Conservation (phyloP, 2,888 invertebrate genomes). For the Heliothis peltigera region DNA sequence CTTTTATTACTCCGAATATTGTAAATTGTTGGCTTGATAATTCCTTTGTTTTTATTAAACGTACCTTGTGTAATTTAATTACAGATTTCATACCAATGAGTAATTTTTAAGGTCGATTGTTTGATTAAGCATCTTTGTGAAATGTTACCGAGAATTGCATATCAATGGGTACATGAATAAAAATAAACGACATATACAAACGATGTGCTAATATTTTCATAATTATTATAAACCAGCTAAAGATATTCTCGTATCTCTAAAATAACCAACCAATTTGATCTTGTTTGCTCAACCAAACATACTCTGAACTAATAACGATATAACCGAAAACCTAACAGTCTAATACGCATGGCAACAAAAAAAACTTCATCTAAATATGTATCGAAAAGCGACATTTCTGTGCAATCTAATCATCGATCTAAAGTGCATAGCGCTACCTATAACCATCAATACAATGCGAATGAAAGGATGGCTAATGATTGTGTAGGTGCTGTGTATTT, state of each 20-base stretch:
- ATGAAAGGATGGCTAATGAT: constrained; percentile 79
- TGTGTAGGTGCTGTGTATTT: constrained; percentile 87
- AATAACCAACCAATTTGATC: too few relatives aligned
- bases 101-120: constrained; percentile 57
- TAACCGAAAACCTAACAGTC: constrained; percentile 36
- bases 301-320: constrained; percentile 21
- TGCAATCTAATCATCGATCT: constrained; percentile 79
- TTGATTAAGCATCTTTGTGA: constrained; percentile 56
- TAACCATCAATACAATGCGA: constrained; percentile 70
- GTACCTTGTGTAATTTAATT: background rate
- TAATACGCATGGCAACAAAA: constrained; percentile 53
- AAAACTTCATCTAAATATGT: constrained; percentile 59
- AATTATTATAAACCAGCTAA: background rate
- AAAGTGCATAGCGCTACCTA: constrained; percentile 80
- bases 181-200: constrained; percentile 52
- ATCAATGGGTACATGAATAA: constrained; percentile 44
- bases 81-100: background rate
- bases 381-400: constrained; percentile 68
- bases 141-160: constrained; percentile 53
- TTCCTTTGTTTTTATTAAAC: background rate
- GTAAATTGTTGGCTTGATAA: background rate
- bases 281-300: background rate
- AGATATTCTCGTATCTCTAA: background rate
- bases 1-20: constrained; percentile 35
- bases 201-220: background rate